Conservation (phyloP, 35 echinoderm and acorn worm genomes). For the Hemicentrotus pulcherrimus region DNA sequence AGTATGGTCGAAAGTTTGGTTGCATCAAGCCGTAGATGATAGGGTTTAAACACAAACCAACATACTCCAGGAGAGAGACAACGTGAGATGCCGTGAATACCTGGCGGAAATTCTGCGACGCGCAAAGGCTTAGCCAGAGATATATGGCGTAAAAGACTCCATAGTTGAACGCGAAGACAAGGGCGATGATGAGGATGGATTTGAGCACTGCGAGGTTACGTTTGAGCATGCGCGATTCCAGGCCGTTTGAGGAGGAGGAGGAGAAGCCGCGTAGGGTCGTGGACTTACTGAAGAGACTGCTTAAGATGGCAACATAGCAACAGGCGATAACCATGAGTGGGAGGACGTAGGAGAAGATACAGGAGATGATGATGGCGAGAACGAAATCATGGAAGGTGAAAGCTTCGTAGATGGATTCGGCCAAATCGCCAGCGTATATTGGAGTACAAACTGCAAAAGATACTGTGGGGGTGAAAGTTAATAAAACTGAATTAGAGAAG, state of each 20-base stretch:
- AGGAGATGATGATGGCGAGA: not conserved
- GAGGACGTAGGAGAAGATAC: not conserved
- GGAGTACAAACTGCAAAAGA: not conserved
- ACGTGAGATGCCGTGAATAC: not conserved
- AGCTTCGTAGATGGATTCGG: slow-evolving; percentile 7
- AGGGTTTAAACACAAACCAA: not conserved
- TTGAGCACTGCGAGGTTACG: not conserved
- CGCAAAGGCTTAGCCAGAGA: not conserved
- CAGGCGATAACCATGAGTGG: not conserved
- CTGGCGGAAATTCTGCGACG: not conserved
- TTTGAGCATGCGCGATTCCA: slow-evolving; percentile 20
- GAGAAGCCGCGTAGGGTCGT: not conserved
- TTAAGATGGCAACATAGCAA: not conserved
- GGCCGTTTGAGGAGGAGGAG: not conserved
- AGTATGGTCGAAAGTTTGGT: not conserved
- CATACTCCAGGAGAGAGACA: not conserved
- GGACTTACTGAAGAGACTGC: not conserved
- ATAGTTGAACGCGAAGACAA: not conserved
- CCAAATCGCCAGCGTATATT: not conserved
- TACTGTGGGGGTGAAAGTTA: not conserved
- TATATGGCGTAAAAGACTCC: not conserved
- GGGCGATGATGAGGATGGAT: not conserved
- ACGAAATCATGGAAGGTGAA: not conserved
- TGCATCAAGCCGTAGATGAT: not conserved
- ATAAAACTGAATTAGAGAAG: no score